Evolutionary conservation across 2,888 invertebrate genomes (phyloP), one percentile per base, ranked within the genome.

Genomic region (Pachliopta kotzebuea): DNA sequence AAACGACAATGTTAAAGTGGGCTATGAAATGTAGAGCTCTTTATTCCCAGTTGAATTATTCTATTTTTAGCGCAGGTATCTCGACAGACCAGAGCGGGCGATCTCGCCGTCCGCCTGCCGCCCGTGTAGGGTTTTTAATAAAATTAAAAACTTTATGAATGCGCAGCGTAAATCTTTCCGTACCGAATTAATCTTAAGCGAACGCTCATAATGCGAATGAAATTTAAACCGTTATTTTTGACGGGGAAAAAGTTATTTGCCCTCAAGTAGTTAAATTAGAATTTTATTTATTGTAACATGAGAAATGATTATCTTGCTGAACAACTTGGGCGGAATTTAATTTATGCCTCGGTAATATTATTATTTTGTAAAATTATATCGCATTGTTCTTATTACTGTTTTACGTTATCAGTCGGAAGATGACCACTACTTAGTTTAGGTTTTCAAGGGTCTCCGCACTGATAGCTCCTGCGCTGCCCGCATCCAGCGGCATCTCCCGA

Each of bases 61-160:
- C 80, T 84, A 83, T 83, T 84, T 83, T 79, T 79, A 79, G 77
- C 76, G 67, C 79, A 82, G 79, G 80, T 81, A 84, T 79, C 80
- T 80, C 74, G 69, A 71, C 69, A 73, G 62, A 54, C 63, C 63
- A 58, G 73, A 72, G 73, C 77, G 75, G 76, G 68, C 76, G 73
- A 78, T 76, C 78, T 77, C 74, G 74, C 70, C 71, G 72, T 69
- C 70, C 72, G 71, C 69, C 31, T 69, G 71, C 71, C 68, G 70
- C 67, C 64, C 66, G 65, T 68, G 70, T 60, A 65, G 75, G 67
- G 69, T 68, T 72, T 75, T 71, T 78, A 80, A 80, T 79, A 78
- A 85, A 81, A 82, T 80, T 81, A 81, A 82, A 74, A 82, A 79
- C 75, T 76, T 72, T 76, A 76, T 80, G 74, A 79, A 81, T 80